Evolutionary conservation across 2,797 vertebrate genomes (phyloP).

Genomic region (Ara ararauna): DNA sequence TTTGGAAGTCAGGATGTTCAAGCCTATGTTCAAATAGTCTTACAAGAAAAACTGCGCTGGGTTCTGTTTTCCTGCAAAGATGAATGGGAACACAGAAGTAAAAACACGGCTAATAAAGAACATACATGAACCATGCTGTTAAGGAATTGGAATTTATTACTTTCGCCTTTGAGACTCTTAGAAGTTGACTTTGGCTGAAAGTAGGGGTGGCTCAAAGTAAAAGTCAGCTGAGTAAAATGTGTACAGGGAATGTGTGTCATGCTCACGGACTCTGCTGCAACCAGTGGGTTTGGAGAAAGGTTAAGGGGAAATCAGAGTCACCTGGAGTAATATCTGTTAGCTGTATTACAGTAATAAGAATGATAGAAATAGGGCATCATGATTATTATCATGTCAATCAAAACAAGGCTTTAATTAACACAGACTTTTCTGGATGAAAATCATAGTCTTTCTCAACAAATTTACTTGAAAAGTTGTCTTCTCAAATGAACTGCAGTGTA

Average conservation of each 20-base stretch:
- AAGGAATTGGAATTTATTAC: neutral
- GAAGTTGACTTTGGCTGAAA: neutral
- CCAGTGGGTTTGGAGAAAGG: neutral
- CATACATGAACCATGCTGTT: neutral
- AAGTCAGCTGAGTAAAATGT: neutral
- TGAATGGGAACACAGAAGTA: neutral
- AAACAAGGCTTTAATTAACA: neutral
- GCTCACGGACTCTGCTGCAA: neutral
- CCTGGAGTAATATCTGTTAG: neutral
- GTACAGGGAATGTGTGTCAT: rapidly evolving
- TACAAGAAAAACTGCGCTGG: neutral
- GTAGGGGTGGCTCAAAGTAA: neutral
- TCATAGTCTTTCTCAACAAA: neutral
- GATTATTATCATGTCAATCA: neutral
- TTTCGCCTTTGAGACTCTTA: neutral
- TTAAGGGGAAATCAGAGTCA: neutral
- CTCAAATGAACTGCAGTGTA: neutral
- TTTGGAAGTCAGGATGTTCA: neutral
- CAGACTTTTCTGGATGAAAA: neutral
- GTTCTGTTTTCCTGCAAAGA: neutral
- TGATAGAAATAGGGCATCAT: neutral
- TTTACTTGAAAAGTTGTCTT: neutral
- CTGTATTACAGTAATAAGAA: neutral
- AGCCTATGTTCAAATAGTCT: neutral
- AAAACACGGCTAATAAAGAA: neutral